Conservation (phyloP, 2,888 invertebrate species). For the Eristalis intricaria region DNA sequence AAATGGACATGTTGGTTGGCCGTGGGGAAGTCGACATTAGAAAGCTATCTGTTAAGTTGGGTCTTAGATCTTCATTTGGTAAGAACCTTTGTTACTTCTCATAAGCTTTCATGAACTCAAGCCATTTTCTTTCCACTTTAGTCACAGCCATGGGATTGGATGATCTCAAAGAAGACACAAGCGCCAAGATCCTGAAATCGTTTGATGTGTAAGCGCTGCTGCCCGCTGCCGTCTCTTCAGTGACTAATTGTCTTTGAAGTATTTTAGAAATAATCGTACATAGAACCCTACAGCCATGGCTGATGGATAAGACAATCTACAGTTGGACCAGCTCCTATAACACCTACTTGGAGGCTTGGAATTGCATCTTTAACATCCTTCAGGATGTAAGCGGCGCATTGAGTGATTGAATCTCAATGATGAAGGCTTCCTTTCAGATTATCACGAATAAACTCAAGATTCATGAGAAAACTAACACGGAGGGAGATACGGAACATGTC, state of each 20-base stretch:
- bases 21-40: conserved; percentile 25
- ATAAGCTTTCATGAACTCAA: no score
- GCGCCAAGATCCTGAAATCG: background rate
- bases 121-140: background rate
- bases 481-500: conserved; percentile 26
- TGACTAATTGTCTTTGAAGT: background rate
- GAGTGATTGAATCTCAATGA: background rate
- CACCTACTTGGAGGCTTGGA: background rate
- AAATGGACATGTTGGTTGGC: background rate
- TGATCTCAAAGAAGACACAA: background rate
- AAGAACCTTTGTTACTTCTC: background rate
- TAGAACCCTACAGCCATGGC: conserved; percentile 13
- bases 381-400: background rate
- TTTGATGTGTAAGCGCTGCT: background rate
- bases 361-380: background rate
- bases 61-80: conserved; percentile 11
- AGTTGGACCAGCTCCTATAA: background rate
- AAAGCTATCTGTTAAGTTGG: background rate
- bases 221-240: background rate
- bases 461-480: background rate
- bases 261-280: background rate
- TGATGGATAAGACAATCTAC: background rate
- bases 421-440: background rate
- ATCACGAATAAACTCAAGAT: conserved; percentile 1
- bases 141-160: background rate